These are phyloP conservation scores for Scaptodrosophila lebanonensis DNA, from an alignment of 1,140 invertebrate species.

Conservation along the genomic window DNA sequence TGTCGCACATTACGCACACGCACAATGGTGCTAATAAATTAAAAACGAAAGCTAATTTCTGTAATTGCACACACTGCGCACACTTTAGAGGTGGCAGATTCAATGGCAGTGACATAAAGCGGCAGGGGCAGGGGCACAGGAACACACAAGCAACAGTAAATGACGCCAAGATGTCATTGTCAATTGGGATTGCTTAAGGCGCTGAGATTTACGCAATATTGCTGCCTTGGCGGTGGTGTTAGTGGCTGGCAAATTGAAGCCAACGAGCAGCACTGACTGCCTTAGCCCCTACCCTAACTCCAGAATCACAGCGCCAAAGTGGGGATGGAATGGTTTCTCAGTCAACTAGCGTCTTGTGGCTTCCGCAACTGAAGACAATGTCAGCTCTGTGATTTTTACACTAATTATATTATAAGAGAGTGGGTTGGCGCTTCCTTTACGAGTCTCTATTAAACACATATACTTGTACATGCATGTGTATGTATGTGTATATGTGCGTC, in stretches of 20 bases:
- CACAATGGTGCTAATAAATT: slow-evolving; percentile 72
- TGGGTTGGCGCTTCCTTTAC: slow-evolving; percentile 13
- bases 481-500: slow-evolving; percentile 1
- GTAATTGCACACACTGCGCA: slow-evolving; percentile 59
- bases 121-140: background rate
- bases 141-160: slow-evolving; percentile 33
- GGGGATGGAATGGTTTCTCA: slow-evolving; percentile 1
- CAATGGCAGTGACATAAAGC: background rate
- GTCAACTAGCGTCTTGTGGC: slow-evolving; percentile 31
- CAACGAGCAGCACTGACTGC: too few relatives aligned
- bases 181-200: slow-evolving; percentile 68
- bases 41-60: slow-evolving; percentile 75
- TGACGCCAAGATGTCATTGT: slow-evolving; percentile 70
- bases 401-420: slow-evolving; percentile 66
- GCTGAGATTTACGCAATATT: slow-evolving; percentile 71
- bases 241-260: too few relatives aligned
- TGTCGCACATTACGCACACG: slow-evolving; percentile 66
- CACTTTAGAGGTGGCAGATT: slow-evolving; percentile 6
- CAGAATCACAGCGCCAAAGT: background rate
- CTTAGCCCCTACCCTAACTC: background rate
- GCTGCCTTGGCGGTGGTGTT: background rate
- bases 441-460: slow-evolving; percentile 1
- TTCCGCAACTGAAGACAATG: too few relatives aligned
- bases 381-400: slow-evolving; percentile 63
- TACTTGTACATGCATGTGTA: too few relatives aligned